Evolutionary conservation across 2,113 vertebrate genomes (phyloP), one percentile per base, ranked within the genome.

Genomic region (Castor canadensis): DNA sequence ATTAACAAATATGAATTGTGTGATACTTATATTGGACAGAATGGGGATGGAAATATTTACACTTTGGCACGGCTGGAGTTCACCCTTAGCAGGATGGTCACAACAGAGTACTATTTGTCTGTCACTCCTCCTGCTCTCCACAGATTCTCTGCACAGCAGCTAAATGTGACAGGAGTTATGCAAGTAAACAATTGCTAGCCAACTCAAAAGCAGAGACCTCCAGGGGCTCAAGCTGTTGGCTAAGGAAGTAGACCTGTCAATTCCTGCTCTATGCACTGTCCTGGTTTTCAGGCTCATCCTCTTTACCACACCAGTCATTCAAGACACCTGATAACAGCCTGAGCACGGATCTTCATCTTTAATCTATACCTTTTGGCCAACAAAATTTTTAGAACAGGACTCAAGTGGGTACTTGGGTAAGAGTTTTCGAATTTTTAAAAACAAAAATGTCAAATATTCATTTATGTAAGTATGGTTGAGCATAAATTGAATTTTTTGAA

Each of bases 181-280:
- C 9, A 56, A 54, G 79, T 30, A 64, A 66, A 72, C 10, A 47
- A 43, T 16, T 80, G 19, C 22, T 72, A 67, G 66, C 22, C n/a
- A 62, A 0, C 28, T 19, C 28, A n/a, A 47, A 49, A 64, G 15
- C 11, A 2, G 22, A 45, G 32, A 32, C 15, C 4, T 83, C 26
- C 10, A 5, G 13, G 22, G 47, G 11, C 35, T 2, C 8, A 38
- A 22, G 3, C 10, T 8, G 3, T 13, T 13, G 38, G 4, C 10
- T 12, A 47, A 62, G 49, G 83, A 71, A 28, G 43, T 0, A 43
- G 67, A 43, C 2, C 9, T 26, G 12, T 86, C 5, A 11, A 1
- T 20, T 22, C 38, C 58, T 26, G 26, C 3, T 16, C 32, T 9
- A 3, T 35, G 1, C 3, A 4, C 4, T 30, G 30, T 10, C 28